Base-by-base conservation (phyloP, 1,140 invertebrate species). In the Conus ventricosus region DNA sequence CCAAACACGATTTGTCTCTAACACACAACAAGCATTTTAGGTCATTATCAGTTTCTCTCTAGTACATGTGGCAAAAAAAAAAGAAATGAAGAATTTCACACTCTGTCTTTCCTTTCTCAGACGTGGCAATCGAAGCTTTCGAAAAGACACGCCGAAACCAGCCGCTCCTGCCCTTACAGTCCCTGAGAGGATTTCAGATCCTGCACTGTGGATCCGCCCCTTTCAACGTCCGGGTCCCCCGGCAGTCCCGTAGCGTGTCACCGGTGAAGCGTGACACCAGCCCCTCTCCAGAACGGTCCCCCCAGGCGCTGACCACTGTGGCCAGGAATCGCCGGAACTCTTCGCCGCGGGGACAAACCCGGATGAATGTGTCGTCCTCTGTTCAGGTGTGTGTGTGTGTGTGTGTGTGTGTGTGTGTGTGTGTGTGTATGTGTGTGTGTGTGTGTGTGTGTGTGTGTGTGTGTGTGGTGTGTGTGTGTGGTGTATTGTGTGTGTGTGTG, bases 101-200 rank as follows among this genome's bases (percentile, higher is more conserved):
- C 39, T 39, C 39, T 39, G 39, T 39, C 39, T 39, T 3, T 39
- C 39, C 67, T 39, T 39, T 39, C 7, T 13, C 90, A 95, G 94
- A 92, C 91, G 80, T 95, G 55, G 25, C 92, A 23, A 91, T 94
- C 27, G 94, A 95, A 84, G 94, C 93, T 82, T 95, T 95, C 92
- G 94, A 94, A 63, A 95, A 94, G 87, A 92, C 91, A 76, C 90
- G 91, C 13, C 92, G 90, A 84, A 88, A 92, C 83, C 92, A 93
- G 80, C 80, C 91, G 10, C 85, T 95, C 60, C 87, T 93, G 90
- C 94, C 94, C 0, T 87, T 95, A 0, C 92, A 94, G n/a, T 91
- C 91, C 4, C 76, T 93, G 71, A 91, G 91, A 25, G 90, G 87
- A 17, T 94, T 94, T 84, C 89, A 90, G 67, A 88, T 94, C 20